Base-by-base conservation (phyloP, 2,113 vertebrate species). In the Percina caprodes region DNA sequence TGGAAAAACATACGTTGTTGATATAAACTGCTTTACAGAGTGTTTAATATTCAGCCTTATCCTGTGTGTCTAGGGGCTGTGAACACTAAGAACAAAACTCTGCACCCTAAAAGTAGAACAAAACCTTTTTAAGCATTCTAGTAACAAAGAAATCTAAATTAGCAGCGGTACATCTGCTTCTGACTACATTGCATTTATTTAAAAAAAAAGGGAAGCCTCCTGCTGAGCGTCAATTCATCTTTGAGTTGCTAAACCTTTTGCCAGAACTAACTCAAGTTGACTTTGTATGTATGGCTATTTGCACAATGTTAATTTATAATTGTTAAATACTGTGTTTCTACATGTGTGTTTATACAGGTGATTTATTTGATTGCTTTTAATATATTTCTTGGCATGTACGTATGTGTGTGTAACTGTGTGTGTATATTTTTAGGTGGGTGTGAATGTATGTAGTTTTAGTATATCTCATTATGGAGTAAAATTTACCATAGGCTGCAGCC, bases 281-380 rank as follows among this genome's bases (percentile, higher is more conserved):
- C 63, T 87, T 77, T 84, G 77, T 92, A 70, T 80, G 83, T 89
- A 77, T 88, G 80, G 71, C 85, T 89, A 67, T 87, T 92, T 94
- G 89, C 86, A 90, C 86, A 91, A 74, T 90, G 77, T 93, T 92
- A 91, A 92, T 92, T 94, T 93, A 91, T 89, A 87, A 92, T 74
- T 78, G 66, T 26, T 89, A 81, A 90, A 82, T 80, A 80, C 59
- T 82, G 58, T 86, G 15, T 84, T 23, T 89, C 12, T 82, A 35
- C 59, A 48, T 65, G 33, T 79, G 55, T 77, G 46, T 88, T 74
- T 33, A 72, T 86, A 74, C n/a, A 80, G 70, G 56, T 88, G 80
- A 89, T 91, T 91, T 83, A 84, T 90, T 74, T 81, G 72, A 82
- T 85, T 82, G 66, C 56, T 79, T 61, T 84, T 35, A 65, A 72